Evolutionary conservation across 2,888 invertebrate species (phyloP).

Genomic region (Lordiphosa fenestrarum): DNA sequence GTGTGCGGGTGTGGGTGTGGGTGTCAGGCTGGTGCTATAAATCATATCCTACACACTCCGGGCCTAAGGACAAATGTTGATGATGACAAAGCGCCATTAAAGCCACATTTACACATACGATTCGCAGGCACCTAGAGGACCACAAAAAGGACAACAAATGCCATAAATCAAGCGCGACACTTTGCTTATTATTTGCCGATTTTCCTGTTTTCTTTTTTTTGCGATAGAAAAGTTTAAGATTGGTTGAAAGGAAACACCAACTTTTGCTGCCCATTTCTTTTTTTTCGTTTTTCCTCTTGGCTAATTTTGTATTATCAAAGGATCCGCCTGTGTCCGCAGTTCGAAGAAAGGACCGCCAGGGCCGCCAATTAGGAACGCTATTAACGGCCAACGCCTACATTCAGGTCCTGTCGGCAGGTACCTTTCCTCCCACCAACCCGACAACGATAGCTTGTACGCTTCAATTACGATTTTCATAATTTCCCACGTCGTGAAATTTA

Average conservation of each 20-base stretch:
- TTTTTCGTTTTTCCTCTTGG: constrained; percentile 21
- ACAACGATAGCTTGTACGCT: constrained; percentile 25
- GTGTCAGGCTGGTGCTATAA: constrained; percentile 25
- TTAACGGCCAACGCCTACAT: constrained; percentile 55
- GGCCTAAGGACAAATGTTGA: constrained; percentile 74
- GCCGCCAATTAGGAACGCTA: constrained; percentile 55
- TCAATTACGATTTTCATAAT: constrained; percentile 70
- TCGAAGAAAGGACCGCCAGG: constrained; percentile 37
- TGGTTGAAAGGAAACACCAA: constrained; percentile 29
- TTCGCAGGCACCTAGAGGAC: constrained; percentile 21
- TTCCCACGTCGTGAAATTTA: constrained; percentile 67
- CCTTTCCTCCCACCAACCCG: constrained; percentile 12
- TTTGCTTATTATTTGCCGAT: constrained; percentile 71
- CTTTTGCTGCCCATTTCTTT: constrained; percentile 1
- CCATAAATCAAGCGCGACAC: constrained; percentile 71
- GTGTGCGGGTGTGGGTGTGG: constrained; percentile 12
- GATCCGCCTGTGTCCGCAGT: constrained; percentile 28
- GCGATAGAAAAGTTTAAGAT: constrained; percentile 37
- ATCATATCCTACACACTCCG: constrained; percentile 17
- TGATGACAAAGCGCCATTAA: constrained; percentile 78
- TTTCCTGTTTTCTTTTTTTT: constrained; percentile 30
- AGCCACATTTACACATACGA: constrained; percentile 70
- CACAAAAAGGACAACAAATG: constrained; percentile 53
- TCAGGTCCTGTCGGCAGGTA: constrained; percentile 21
- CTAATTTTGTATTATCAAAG: constrained; percentile 41